A percentile compares a stretch with the other conserved stretches of the same genome.
Conservation (phyloP, 2,797 vertebrate genomes). For the Anableps anableps region DNA sequence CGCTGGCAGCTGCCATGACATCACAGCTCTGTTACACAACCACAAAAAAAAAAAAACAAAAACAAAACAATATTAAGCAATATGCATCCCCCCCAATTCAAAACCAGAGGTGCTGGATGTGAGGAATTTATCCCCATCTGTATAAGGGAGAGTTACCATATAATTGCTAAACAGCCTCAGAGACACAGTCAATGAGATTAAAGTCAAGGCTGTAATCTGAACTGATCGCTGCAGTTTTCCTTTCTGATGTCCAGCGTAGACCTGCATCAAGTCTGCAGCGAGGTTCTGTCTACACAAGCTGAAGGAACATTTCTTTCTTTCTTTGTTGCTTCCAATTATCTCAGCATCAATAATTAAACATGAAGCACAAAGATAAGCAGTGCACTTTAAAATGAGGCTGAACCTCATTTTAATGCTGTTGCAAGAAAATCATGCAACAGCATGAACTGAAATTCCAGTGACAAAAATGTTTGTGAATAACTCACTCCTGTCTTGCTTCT, state of each 20-base stretch:
- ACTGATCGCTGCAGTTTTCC: background rate
- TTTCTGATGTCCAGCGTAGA: background rate
- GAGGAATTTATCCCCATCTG: background rate
- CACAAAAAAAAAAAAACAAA: constrained; percentile 25
- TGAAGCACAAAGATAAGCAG: background rate
- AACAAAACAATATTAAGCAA: constrained; percentile 1
- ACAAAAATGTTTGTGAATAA: background rate
- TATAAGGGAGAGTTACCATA: background rate
- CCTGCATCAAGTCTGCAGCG: background rate
- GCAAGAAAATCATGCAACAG: background rate
- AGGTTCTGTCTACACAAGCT: background rate
- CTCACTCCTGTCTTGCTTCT: background rate
- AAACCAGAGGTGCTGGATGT: background rate
- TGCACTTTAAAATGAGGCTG: background rate
- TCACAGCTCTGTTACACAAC: constrained; percentile 80
- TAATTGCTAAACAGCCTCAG: background rate
- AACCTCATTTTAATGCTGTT: too few relatives aligned
- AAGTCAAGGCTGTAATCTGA: background rate
- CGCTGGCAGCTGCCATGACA: constrained; percentile 92
- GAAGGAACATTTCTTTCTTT: background rate
- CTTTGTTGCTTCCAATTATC: background rate
- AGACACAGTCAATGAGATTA: constrained; percentile 8
- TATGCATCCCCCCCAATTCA: background rate
- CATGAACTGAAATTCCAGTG: background rate
- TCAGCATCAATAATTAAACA: background rate